Evolutionary conservation across 2,797 vertebrate genomes (phyloP).

Genomic region (Hephaestus fuliginosus): DNA sequence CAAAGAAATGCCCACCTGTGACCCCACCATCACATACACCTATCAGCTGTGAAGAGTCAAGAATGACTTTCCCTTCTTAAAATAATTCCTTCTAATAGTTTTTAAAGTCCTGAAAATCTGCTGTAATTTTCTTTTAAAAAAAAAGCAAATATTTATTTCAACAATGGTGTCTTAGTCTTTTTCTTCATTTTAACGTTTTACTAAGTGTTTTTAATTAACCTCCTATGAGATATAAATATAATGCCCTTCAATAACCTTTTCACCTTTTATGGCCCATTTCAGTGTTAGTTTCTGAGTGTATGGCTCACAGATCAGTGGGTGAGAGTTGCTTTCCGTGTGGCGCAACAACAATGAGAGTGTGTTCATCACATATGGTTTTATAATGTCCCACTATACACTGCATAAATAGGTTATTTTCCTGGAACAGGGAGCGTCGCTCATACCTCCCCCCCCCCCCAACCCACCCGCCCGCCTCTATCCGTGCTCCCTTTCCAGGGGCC

Average conservation of each 20-base stretch:
- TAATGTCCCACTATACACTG: constrained; percentile 30
- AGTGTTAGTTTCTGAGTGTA: background rate
- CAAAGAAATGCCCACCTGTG: background rate
- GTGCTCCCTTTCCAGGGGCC: constrained; percentile 69
- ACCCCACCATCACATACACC: background rate
- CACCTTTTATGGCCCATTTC: background rate
- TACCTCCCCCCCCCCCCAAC: background rate
- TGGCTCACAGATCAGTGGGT: background rate
- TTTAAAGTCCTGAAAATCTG: background rate
- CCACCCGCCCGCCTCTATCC: background rate
- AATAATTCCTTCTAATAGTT: background rate
- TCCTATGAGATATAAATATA: too few relatives aligned
- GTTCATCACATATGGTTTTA: constrained; percentile 21
- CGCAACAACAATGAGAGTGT: background rate
- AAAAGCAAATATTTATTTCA: background rate
- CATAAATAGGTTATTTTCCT: constrained; percentile 59
- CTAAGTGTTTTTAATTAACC: background rate
- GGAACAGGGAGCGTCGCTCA: constrained; percentile 37
- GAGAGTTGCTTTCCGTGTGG: background rate
- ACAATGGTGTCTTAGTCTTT: background rate
- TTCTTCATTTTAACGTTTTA: background rate
- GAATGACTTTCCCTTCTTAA: background rate
- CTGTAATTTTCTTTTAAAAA: background rate
- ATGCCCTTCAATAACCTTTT: background rate
- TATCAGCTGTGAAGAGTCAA: background rate